Percentiles rank a stretch among this genome's conserved stretches.
These are phyloP conservation scores for Euzophera pinguis DNA, from an alignment of 2,888 invertebrate genomes.

Conservation along the genomic window DNA sequence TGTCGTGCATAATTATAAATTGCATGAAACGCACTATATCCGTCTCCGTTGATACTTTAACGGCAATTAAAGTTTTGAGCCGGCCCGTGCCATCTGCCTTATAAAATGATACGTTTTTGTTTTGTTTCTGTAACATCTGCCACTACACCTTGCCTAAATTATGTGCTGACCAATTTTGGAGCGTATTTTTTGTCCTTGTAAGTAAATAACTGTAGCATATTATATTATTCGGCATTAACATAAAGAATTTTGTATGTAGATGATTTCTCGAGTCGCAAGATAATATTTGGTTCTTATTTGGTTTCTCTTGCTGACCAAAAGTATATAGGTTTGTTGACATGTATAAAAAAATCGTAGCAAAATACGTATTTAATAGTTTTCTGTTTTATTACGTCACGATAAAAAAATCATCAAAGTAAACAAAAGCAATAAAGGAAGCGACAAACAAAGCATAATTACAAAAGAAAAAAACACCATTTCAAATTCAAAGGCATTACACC, in stretches of 20 bases:
- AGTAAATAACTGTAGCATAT: neutral
- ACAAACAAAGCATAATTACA: constrained; percentile 1
- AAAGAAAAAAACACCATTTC: neutral
- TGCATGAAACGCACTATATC: neutral
- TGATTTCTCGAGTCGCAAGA: no score
- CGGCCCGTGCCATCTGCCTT: constrained; percentile 29
- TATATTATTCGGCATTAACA: neutral
- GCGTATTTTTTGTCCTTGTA: neutral
- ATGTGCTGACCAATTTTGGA: neutral
- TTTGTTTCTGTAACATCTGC: constrained; percentile 19
- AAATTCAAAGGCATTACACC: constrained; percentile 5
- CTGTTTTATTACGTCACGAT: neutral
- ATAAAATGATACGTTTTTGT: constrained; percentile 14
- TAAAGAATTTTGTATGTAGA: no score
- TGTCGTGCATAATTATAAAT: neutral
- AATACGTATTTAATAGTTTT: no score
- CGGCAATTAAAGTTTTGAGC: neutral
- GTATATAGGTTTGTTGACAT: no score
- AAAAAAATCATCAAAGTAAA: neutral
- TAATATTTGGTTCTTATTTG: no score
- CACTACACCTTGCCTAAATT: constrained; percentile 21
- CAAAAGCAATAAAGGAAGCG: neutral
- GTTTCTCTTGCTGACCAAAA: no score
- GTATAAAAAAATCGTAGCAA: no score
- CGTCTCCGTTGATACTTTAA: neutral